A percentile compares a stretch with the other conserved stretches of the same genome.
Conservation (phyloP, 1,140 invertebrate genomes). For the Drosophila sturtevanti region DNA sequence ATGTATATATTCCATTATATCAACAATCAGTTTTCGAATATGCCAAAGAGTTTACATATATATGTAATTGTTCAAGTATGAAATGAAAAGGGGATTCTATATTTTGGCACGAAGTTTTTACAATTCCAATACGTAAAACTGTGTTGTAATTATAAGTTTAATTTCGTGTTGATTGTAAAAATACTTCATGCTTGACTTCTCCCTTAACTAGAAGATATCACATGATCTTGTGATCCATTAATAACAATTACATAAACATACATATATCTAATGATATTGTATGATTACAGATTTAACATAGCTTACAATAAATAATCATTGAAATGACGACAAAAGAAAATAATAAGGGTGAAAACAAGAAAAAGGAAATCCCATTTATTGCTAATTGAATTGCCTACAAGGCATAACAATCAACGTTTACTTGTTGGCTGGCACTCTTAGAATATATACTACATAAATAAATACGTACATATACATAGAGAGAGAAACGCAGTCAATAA, state of each 20-base stretch:
- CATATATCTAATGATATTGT: background rate
- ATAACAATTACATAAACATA: background rate
- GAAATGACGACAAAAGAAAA: background rate
- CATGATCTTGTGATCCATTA: slow-evolving; percentile 1
- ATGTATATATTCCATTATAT: too few relatives aligned
- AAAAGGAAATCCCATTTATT: background rate
- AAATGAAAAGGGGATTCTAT: too few relatives aligned
- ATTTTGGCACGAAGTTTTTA: background rate
- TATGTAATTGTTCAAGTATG: too few relatives aligned
- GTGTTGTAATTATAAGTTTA: background rate
- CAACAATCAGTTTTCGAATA: too few relatives aligned
- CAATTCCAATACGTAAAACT: background rate
- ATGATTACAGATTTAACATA: too few relatives aligned
- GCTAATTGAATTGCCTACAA: background rate
- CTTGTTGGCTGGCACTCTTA: too few relatives aligned
- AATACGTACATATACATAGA: background rate
- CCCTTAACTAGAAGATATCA: background rate
- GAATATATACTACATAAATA: background rate
- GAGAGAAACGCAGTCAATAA: slow-evolving; percentile 28
- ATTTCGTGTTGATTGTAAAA: slow-evolving; percentile 2
- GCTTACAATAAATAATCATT: background rate
- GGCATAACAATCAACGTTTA: too few relatives aligned
- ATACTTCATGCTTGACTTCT: background rate
- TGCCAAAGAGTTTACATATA: too few relatives aligned
- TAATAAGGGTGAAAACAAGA: background rate